phyloP scores from a whole-genome alignment of 2,113 vertebrate genomes.

The Apistogramma diplotaenia region DNA sequence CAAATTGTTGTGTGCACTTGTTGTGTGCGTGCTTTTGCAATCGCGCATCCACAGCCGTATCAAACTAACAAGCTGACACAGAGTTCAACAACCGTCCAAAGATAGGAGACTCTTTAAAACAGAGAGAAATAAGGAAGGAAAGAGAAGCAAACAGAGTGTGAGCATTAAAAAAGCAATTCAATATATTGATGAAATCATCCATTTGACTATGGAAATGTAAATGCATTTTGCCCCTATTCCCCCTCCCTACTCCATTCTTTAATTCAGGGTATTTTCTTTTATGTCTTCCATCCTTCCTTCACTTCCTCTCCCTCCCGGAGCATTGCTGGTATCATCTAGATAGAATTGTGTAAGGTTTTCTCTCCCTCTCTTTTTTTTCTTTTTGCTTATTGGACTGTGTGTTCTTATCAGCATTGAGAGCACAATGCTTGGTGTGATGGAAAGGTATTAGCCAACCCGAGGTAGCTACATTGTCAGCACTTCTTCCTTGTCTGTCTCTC shows the following conservation, averaged over 20 bases:
- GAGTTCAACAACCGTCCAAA: conserved; percentile 52
- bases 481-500: conserved; percentile 58
- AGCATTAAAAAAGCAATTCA: conserved; percentile 57
- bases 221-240: conserved; percentile 35
- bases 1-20: neutral
- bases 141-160: conserved; percentile 32
- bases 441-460: conserved; percentile 73
- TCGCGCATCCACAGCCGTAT: neutral
- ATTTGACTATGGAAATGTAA: conserved; percentile 67
- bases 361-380: conserved; percentile 28
- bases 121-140: conserved; percentile 21
- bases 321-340: conserved; percentile 65
- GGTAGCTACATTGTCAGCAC: conserved; percentile 72
- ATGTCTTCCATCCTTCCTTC: conserved; percentile 33
- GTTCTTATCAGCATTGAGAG: conserved; percentile 75
- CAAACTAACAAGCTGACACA: conserved; percentile 32
- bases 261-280: conserved; percentile 58
- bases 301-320: conserved; percentile 24
- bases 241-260: conserved; percentile 41
- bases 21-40: neutral
- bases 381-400: conserved; percentile 75
- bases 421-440: conserved; percentile 75
- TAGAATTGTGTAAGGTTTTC: conserved; percentile 67
- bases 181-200: conserved; percentile 65
- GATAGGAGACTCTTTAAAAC: conserved; percentile 24